Base-by-base conservation (phyloP, 2,888 invertebrate species). In the Drosophila percnosoma region DNA sequence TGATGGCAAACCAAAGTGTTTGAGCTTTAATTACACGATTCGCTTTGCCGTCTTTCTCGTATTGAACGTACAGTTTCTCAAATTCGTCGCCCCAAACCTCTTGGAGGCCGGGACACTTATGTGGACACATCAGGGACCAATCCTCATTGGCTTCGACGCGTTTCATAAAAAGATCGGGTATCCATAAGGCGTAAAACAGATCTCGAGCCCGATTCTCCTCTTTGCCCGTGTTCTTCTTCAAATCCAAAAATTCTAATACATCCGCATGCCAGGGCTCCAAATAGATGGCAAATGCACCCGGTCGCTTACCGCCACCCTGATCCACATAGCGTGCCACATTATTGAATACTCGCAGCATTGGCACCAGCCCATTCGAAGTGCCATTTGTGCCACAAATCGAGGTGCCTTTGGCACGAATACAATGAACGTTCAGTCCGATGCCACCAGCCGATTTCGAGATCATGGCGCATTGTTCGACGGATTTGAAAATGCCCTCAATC, bases 241-340 rank as follows among this genome's bases (percentile, higher is more conserved):
- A 94, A 91, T 99, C 97, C 59, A 99, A 94, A 93, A 99, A 99
- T 71, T 98, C 98, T 92, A 99, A 98, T 69, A 99, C 94, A 92
- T 99, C 99, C 0, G 98, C 96, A 94, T 99, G 99, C 99, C 99
- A 99, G 0, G 99, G 99, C 93, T 99, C 99, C 61, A 99, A 93
- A 91, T 99, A 99, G 73, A 99, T 96, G 21, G 99, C 99, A 94
- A 99, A 99, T 4, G 99, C 99, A 29, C 99, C 99, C 2, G 99
- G 99, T 74, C 99, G 94, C 94, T 99, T 99, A 91, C 99, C 99
- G 55, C 99, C 99, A 29, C 99, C 99, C 94, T 99, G 99, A 92
- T 99, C 99, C 0, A 99, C 99, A 93, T 99, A 99, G 69, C 98
- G 95, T 0, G 99, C 99, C 4, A 98, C 98, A 91, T 98, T 98